These are phyloP conservation scores for Ranitomeya variabilis DNA, from an alignment of 2,113 vertebrate genomes.

Conservation along the genomic window DNA sequence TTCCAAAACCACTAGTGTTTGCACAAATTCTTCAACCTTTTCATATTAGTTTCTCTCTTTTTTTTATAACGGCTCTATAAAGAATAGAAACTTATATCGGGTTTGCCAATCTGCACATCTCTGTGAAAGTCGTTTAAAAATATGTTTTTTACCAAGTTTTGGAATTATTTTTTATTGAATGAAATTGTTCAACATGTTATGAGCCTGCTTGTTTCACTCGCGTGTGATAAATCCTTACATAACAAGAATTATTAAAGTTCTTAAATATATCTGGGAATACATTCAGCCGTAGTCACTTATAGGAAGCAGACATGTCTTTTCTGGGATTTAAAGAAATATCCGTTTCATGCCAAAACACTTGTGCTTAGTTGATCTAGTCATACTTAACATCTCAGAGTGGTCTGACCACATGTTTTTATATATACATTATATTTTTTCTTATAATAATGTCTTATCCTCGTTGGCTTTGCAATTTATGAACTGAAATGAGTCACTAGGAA, in stretches of 20 bases:
- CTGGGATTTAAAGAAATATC: not conserved
- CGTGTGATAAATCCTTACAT: not conserved
- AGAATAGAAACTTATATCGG: conserved; percentile 65
- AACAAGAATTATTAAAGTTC: not conserved
- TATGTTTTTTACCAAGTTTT: not conserved
- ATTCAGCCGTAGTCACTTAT: not conserved
- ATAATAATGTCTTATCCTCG: no score
- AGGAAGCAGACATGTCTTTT: not conserved
- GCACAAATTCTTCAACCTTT: conserved; percentile 75
- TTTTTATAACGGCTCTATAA: conserved; percentile 56
- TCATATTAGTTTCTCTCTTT: conserved; percentile 58
- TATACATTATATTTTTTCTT: no score
- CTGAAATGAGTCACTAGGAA: no score
- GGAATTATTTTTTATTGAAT: not conserved
- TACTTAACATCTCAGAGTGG: no score
- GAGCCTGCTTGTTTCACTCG: not conserved
- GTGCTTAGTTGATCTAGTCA: not conserved
- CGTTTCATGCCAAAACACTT: not conserved
- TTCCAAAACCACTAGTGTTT: conserved; percentile 77
- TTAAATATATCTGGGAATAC: not conserved
- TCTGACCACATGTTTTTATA: no score
- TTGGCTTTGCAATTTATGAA: no score
- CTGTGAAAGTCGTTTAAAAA: conserved; percentile 60
- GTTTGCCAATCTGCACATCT: conserved; percentile 58
- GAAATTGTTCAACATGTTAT: not conserved